These are phyloP conservation scores for Fistularia tabacaria DNA, from an alignment of 2,797 vertebrate species.

Conservation along the genomic window DNA sequence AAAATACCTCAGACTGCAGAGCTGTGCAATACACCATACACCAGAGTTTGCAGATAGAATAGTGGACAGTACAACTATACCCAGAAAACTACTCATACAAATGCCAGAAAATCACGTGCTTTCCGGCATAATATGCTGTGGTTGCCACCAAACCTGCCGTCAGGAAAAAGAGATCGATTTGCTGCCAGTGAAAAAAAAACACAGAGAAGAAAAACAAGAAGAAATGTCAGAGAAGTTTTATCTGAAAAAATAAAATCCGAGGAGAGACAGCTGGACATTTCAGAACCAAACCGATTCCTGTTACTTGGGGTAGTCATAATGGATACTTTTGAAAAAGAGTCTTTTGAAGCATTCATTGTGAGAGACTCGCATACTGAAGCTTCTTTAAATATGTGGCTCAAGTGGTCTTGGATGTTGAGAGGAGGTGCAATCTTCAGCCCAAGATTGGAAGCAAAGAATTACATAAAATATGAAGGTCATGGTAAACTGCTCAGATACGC, in stretches of 20 bases:
- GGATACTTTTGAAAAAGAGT: not conserved
- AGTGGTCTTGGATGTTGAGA: not conserved
- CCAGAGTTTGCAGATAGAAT: not conserved
- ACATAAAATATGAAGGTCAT: too few relatives aligned
- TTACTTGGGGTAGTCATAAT: not conserved
- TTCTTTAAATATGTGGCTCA: too few relatives aligned
- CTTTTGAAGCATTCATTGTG: too few relatives aligned
- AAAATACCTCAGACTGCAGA: slow-evolving; percentile 1
- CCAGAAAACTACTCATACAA: not conserved
- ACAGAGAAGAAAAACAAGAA: not conserved
- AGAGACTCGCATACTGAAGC: too few relatives aligned
- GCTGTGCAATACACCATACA: slow-evolving; percentile 1
- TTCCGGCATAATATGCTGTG: slow-evolving; percentile 4
- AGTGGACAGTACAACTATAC: not conserved
- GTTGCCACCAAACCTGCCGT: not conserved
- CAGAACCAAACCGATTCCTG: too few relatives aligned
- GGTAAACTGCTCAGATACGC: not conserved
- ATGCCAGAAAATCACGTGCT: too few relatives aligned
- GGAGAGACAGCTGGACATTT: not conserved
- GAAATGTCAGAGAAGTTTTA: not conserved
- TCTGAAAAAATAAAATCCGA: slow-evolving; percentile 4
- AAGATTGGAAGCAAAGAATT: not conserved
- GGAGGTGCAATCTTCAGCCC: not conserved
- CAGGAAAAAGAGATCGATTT: slow-evolving; percentile 10
- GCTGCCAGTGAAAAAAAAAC: slow-evolving; percentile 3